Base-by-base conservation (phyloP, 2,888 invertebrate genomes). In the Hydroisotoma schaefferi region DNA sequence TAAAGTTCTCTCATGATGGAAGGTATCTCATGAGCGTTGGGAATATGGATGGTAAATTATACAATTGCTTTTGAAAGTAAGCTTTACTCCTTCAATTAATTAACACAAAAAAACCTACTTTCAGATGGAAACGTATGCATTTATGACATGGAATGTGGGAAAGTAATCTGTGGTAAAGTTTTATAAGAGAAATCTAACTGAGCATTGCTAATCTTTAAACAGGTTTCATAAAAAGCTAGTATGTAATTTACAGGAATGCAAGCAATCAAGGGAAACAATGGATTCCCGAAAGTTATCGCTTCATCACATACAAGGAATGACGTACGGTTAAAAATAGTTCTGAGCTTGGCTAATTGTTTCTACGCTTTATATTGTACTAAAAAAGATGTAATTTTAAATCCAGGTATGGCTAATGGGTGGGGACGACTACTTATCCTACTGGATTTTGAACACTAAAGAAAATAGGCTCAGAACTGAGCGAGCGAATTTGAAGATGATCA, bases 1-100 rank as follows among this genome's bases (percentile, higher is more conserved):
- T 94, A n/a, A 82, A 84, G 6, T 94, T 95, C 76, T 86, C 91
- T 0, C 81, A 85, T 2, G 85, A 88, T 76, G 90, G 90, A 72
- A 83, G 84, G 54, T 93, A 87, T 76, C 80, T 94, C 71, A 83
- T 91, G 33, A 89, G 91, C 0, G 81, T 94, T 38, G 94, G 94
- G 0, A 94, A 94, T 0, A 83, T 87, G 61, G 94, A 94, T 77
- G 94, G 52, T 52, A 94, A n/a, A n/a, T n/a, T n/a, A n/a, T n/a
- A n/a, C n/a, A 76, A n/a, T 43, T 8, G n/a, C n/a, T n/a, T n/a
- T 15, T 40, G 8, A 40, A 40, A 5, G n/a, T 6, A 10, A 33
- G 15, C 33, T 33, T 33, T 33, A 33, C 6, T 33, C 6, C 33
- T 33, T 33, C 15, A 15, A 10, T 10, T 10, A 15, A 15, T 6